Evolutionary conservation across 2,888 invertebrate species (phyloP).

Genomic region (Mallateleia sp.): DNA sequence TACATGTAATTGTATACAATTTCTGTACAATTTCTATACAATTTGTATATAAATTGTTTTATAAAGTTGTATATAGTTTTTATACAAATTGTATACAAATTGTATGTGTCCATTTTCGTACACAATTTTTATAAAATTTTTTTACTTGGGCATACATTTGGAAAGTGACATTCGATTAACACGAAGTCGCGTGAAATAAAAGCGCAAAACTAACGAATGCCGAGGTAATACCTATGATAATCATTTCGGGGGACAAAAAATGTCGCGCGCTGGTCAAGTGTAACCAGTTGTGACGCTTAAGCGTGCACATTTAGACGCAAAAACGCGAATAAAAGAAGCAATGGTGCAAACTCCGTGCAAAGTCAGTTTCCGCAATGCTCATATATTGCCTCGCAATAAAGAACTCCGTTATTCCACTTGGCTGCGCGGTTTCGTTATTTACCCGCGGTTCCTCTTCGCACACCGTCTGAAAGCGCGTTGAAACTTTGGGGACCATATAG

Average conservation of each 20-base stretch:
- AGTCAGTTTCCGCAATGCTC: conserved; percentile 77
- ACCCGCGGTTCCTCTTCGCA: conserved; percentile 73
- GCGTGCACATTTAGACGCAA: conserved; percentile 48
- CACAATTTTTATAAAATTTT: too few species aligned
- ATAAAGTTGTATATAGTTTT: too few species aligned
- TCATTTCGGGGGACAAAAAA: conserved; percentile 32
- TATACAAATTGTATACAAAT: too few species aligned
- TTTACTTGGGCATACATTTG: too few species aligned
- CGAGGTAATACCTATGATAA: conserved; percentile 21
- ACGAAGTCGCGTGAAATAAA: neutral
- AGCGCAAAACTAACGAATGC: conserved; percentile 3
- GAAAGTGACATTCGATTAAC: conserved; percentile 34
- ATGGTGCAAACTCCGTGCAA: conserved; percentile 72
- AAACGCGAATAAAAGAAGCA: conserved; percentile 61
- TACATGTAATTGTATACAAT: too few species aligned
- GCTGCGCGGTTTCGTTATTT: conserved; percentile 76
- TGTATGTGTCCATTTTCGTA: too few species aligned
- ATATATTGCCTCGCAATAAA: conserved; percentile 79
- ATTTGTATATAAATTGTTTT: too few species aligned
- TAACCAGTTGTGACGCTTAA: conserved; percentile 47
- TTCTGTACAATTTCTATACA: too few species aligned
- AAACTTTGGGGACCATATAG: conserved; percentile 63
- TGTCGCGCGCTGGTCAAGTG: conserved; percentile 42
- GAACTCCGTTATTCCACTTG: conserved; percentile 79
- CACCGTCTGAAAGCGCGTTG: conserved; percentile 65